Evolutionary conservation across 92 coral and sea anemone species (phyloP), one percentile per base, ranked within the genome.

Genomic region (Isaurus tuberculatus): DNA sequence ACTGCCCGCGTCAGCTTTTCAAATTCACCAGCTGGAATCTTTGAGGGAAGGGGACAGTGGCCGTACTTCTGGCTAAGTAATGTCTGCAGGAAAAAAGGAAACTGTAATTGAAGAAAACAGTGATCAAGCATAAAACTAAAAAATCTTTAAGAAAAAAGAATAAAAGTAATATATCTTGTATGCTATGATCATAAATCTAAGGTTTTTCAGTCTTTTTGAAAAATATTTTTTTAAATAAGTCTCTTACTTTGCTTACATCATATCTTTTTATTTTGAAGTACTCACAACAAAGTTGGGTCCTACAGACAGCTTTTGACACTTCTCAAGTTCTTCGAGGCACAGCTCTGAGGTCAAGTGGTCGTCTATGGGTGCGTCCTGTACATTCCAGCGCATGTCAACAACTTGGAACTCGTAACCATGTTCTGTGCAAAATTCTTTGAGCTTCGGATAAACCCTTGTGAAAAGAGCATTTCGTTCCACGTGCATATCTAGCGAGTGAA

Each of bases 331-430:
- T 66, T 89, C 86, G 51, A 90, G 87, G 46, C 93, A 92, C 71
- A 97, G 84, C 51, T 90, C 99, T 44, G 94, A 61, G 72, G 90
- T 88, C 91, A 80, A 79, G 92, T 97, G 98, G 86, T 97, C 98
- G 86, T 97, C 98, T 15, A 89, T 83, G 63, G 90, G 86, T 11
- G 94, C 93, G 77, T 97, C 99, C 31, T 91, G 95, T n/a, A 97
- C 94, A 49, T 98, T 98, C 99, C 99, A 97, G 63, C 97, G 91
- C 99, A 97, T 94, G 89, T 97, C 99, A 53, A 90, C 86, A 48
- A 97, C 98, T 19, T 91, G 95, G 26, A 93, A 91, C 87, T 93
- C 95, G 70, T 91, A 93, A 60, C 98, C 98, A 77, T 65, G 85
- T 70, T 91, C 98, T 19, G 83, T 90, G 81, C 95, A 91, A 73